Percentiles rank a stretch among this genome's conserved stretches.
Evolutionary conservation across 2,888 invertebrate genomes (phyloP).

Genomic region (Imbricaverruca yamaguchii): DNA sequence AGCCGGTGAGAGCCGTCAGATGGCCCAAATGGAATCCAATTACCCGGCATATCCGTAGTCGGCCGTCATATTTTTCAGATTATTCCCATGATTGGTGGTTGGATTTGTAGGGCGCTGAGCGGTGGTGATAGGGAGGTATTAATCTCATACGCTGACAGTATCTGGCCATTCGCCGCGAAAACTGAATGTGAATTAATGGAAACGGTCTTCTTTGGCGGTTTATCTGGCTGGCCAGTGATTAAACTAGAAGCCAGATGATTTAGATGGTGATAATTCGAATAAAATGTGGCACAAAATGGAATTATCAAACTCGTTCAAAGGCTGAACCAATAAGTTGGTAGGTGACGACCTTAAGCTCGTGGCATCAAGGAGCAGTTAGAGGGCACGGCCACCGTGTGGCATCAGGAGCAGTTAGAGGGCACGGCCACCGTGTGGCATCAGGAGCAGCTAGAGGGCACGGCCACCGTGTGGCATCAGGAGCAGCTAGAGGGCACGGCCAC

Average conservation of each 20-base stretch:
- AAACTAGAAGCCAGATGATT: background rate
- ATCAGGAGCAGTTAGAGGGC: too few relatives aligned
- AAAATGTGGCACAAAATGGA: too few relatives aligned
- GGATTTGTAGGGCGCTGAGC: background rate
- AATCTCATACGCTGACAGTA: conserved; percentile 9
- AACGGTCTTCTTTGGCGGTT: background rate
- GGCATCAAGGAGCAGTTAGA: too few relatives aligned
- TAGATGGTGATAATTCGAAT: conserved; percentile 1
- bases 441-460: too few relatives aligned
- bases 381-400: too few relatives aligned
- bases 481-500: too few relatives aligned
- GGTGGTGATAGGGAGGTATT: conserved; percentile 7
- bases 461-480: too few relatives aligned
- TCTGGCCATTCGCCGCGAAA: background rate
- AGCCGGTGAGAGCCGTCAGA: background rate
- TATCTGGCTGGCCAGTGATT: background rate
- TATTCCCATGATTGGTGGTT: conserved; percentile 13
- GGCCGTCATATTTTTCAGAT: conserved; percentile 10
- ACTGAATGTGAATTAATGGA: conserved; percentile 22
- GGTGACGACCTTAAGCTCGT: too few relatives aligned
- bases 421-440: too few relatives aligned
- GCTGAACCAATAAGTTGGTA: too few relatives aligned
- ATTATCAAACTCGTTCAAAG: too few relatives aligned
- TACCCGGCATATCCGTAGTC: background rate
- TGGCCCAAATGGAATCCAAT: background rate